A percentile compares a stretch with the other conserved stretches of the same genome.
phyloP scores from a whole-genome alignment of 1,140 invertebrate genomes.

The Solenopsis invicta region DNA sequence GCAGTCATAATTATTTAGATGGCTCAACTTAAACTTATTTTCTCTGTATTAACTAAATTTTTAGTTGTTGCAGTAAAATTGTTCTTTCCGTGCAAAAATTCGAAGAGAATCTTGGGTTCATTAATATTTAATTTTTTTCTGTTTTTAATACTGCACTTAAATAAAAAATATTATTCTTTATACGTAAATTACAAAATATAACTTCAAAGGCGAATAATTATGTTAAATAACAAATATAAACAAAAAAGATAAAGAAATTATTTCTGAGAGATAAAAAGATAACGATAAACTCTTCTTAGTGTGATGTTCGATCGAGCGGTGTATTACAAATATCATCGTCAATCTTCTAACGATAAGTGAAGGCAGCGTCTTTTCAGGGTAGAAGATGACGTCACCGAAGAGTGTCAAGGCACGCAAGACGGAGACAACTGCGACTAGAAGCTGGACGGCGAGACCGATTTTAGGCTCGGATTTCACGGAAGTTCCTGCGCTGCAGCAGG shows the following conservation, averaged over 20 bases:
- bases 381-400: conserved; percentile 66
- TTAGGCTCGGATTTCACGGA: conserved; percentile 87
- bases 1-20: too few relatives aligned
- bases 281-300: neutral
- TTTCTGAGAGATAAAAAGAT: neutral
- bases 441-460: conserved; percentile 84
- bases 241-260: neutral
- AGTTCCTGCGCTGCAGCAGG: conserved; percentile 87
- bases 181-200: conserved; percentile 10
- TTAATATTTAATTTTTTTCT: neutral
- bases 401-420: conserved; percentile 68
- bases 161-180: neutral
- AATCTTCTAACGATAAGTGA: conserved; percentile 70
- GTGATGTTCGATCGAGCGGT: neutral
- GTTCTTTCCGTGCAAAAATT: neutral
- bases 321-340: conserved; percentile 17
- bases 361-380: conserved; percentile 78
- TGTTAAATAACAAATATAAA: conserved; percentile 10
- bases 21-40: too few relatives aligned
- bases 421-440: conserved; percentile 65
- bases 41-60: too few relatives aligned
- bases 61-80: too few relatives aligned
- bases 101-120: neutral
- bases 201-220: neutral
- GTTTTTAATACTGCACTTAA: neutral